These are phyloP conservation scores for Ceriagrion tenellum DNA, from an alignment of 2,888 invertebrate genomes.

Conservation along the genomic window DNA sequence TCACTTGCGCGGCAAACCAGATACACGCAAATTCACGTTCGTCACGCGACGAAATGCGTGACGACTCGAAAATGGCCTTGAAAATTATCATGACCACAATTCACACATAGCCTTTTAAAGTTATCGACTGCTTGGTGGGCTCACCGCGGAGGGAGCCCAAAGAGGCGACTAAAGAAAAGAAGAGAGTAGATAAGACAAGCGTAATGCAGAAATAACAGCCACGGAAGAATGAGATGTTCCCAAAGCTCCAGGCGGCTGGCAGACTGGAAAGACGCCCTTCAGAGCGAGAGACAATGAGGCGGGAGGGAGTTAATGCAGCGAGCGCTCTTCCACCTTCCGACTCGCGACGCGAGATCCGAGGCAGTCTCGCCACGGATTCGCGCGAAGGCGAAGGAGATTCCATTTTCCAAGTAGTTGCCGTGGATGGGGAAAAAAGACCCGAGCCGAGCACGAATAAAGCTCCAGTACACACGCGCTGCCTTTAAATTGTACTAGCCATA, in stretches of 20 bases:
- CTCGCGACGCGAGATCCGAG: not conserved
- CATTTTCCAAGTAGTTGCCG: not conserved
- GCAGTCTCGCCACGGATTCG: not conserved
- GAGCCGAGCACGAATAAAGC: not conserved
- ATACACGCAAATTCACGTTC: too few relatives aligned
- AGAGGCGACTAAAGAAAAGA: not conserved
- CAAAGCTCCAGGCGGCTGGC: not conserved
- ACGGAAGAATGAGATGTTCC: not conserved
- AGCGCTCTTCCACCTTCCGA: not conserved
- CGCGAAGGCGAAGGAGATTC: not conserved
- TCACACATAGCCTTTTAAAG: not conserved
- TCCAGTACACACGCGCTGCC: not conserved
- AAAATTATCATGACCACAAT: too few relatives aligned
- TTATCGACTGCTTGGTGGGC: not conserved
- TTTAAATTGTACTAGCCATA: not conserved
- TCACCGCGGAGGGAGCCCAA: not conserved
- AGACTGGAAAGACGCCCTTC: not conserved
- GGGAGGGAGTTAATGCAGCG: not conserved
- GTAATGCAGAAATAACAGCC: not conserved
- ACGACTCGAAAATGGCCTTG: too few relatives aligned
- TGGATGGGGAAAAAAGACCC: not conserved
- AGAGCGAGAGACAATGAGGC: not conserved
- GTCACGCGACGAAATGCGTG: too few relatives aligned
- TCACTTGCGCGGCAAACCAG: too few relatives aligned
- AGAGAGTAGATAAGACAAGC: not conserved